A percentile compares a stretch with the other conserved stretches of the same genome.
phyloP scores from a whole-genome alignment of 2,113 vertebrate genomes.

The Bambusicola thoracicus region DNA sequence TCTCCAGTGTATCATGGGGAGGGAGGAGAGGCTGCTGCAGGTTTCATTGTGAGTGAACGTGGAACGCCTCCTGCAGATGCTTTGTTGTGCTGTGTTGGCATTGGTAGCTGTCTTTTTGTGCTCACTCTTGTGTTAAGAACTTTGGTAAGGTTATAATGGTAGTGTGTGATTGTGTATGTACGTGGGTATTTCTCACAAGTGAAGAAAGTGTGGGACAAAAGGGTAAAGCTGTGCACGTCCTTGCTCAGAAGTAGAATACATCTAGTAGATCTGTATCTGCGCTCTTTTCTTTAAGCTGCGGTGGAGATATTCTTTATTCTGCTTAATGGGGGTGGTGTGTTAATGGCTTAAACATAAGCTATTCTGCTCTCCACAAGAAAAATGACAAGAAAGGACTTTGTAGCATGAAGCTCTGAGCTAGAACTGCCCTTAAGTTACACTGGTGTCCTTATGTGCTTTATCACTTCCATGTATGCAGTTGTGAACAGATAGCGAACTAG shows the following conservation, averaged over 20 bases:
- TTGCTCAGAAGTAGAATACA: not conserved
- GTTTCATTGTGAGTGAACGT: not conserved
- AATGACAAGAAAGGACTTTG: not conserved
- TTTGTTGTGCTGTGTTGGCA: not conserved
- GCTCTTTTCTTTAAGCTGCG: not conserved
- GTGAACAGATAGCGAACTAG: not conserved
- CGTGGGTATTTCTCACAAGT: not conserved
- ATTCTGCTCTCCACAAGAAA: not conserved
- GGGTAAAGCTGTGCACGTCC: not conserved
- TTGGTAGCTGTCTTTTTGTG: not conserved
- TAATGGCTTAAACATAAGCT: not conserved
- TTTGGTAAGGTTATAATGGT: not conserved
- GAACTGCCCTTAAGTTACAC: not conserved
- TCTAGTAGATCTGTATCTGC: not conserved
- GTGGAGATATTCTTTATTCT: not conserved
- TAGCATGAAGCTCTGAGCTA: not conserved
- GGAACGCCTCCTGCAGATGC: not conserved
- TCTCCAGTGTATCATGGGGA: not conserved
- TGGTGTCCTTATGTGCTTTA: rapidly evolving
- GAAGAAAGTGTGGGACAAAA: not conserved
- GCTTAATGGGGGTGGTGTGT: not conserved
- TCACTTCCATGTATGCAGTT: rapidly evolving
- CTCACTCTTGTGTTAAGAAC: not conserved
- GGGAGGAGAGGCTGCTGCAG: not conserved
- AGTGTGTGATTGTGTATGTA: not conserved